Evolutionary conservation across 2,797 vertebrate species (phyloP).

Genomic region (Diplodus sargus): DNA sequence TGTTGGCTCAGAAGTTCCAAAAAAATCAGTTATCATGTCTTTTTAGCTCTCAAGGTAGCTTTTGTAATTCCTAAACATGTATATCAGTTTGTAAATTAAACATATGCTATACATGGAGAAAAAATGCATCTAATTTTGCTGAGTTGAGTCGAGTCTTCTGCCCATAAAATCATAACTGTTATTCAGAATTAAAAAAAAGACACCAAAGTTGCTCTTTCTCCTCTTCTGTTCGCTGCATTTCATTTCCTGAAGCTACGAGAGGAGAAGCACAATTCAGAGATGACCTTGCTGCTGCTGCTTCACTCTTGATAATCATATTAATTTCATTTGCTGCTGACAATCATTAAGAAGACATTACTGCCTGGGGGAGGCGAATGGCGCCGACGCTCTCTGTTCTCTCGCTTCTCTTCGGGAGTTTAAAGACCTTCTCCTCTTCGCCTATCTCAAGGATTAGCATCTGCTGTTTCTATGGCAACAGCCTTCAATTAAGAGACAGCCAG

Average conservation of each 20-base stretch:
- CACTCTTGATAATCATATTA: conserved; percentile 37
- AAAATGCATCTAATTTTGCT: background rate
- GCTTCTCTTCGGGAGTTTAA: conserved; percentile 31
- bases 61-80: too few species aligned
- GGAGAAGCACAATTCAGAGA: conserved; percentile 13
- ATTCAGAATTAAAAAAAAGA: background rate
- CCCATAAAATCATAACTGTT: background rate
- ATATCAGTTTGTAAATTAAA: background rate
- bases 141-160: background rate
- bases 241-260: conserved; percentile 11
- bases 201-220: background rate
- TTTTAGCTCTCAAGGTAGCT: too few species aligned
- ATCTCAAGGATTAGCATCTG: conserved; percentile 65
- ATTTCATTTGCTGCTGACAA: conserved; percentile 45
- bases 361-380: background rate
- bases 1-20: too few species aligned
- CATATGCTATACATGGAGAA: background rate
- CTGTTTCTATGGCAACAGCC: conserved; percentile 78
- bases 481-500: conserved; percentile 69
- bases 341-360: conserved; percentile 32
- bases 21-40: too few species aligned
- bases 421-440: conserved; percentile 26
- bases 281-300: conserved; percentile 32
- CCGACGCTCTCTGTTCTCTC: conserved; percentile 16
- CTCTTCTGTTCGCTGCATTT: conserved; percentile 1